Percentiles rank a stretch among this genome's conserved stretches.
These are phyloP conservation scores for Stenolophus ochropezus DNA, from an alignment of 2,888 invertebrate genomes.

Conservation along the genomic window DNA sequence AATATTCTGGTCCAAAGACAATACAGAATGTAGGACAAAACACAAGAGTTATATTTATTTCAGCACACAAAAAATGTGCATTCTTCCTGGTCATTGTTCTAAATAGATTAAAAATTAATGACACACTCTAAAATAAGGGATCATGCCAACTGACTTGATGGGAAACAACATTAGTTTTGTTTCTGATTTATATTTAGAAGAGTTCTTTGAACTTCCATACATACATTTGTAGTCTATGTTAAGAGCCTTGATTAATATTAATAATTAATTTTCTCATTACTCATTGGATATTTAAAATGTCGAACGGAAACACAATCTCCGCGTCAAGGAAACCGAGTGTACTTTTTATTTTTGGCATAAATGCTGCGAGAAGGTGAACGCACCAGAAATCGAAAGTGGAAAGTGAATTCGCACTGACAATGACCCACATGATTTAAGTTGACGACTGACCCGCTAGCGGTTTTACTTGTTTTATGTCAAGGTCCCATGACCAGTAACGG, in stretches of 20 bases:
- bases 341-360: slow-evolving; percentile 29
- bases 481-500: neutral
- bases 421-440: slow-evolving; percentile 31
- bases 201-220: neutral
- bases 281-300: neutral
- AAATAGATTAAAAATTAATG: neutral
- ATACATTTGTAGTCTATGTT: neutral
- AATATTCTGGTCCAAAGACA: no score
- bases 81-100: neutral
- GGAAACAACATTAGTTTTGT: neutral
- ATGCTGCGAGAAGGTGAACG: slow-evolving; percentile 21
- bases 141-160: neutral
- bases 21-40: neutral
- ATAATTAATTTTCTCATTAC: neutral
- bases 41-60: neutral
- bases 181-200: neutral
- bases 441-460: slow-evolving; percentile 7
- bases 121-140: neutral
- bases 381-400: slow-evolving; percentile 22
- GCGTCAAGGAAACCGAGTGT: neutral
- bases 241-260: neutral
- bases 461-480: slow-evolving; percentile 3
- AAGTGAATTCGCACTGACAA: slow-evolving; percentile 32
- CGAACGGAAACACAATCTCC: neutral
- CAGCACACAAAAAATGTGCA: neutral